Evolutionary conservation across 2,888 invertebrate genomes (phyloP), one percentile per base, ranked within the genome.

Genomic region (Aleiodes testaceus): DNA sequence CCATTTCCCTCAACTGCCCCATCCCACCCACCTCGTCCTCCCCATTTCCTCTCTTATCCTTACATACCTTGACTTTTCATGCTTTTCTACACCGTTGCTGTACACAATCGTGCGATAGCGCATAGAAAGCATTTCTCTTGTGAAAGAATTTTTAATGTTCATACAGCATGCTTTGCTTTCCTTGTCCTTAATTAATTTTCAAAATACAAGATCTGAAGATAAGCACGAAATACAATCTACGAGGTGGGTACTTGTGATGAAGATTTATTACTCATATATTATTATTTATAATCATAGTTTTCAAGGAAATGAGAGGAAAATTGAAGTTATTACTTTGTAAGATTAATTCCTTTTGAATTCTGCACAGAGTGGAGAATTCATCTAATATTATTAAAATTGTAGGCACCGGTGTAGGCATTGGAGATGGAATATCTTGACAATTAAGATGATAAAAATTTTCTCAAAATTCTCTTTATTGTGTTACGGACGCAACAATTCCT

Each of bases 131-230:
- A 30, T 55, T 20, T 42, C 36, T 16, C 59, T 36, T 42, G 59
- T 36, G 4, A 3, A 42, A 16, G 36, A 12, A 59, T 59, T 59
- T 59, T 59, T 59, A 7, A 18, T 59, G 36, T 42, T 59, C 14
- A 53, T 53, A 18, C 36, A n/a, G n/a, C 59, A 36, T 59, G 42
- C 36, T 36, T 59, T 59, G 42, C 59, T 59, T 16, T 11, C 59
- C 11, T 26, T 59, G 66, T 74, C 69, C 77, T 75, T 78, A 77
- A 78, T 78, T 78, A 78, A 78, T 78, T 77, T 73, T 70, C 73
- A 67, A 74, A 77, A 74, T 72, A 75, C 72, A 70, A 53, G 67
- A 55, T 64, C 66, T 36, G 1, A 6, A 74, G 72, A 75, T 75
- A 75, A 75, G 73, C 64, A 70, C 44, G 69, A 42, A 59, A 59